Evolutionary conservation across 2,113 vertebrate genomes (phyloP).

Genomic region (Kobus ellipsiprymnus): DNA sequence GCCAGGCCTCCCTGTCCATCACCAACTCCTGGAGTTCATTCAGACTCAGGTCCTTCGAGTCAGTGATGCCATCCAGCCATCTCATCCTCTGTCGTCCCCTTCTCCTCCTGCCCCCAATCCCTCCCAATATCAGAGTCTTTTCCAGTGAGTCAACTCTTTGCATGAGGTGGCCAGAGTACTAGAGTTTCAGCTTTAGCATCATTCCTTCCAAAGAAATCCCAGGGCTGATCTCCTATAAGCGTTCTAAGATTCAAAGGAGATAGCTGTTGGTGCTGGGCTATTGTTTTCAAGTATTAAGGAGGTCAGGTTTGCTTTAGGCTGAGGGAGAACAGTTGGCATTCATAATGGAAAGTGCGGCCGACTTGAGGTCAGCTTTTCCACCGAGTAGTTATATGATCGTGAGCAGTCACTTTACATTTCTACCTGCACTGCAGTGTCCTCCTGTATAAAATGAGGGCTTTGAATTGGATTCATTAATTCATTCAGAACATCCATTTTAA

Average conservation of each 20-base stretch:
- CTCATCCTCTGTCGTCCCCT: no score
- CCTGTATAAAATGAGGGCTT: background rate
- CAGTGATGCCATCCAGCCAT: no score
- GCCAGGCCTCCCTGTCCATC: no score
- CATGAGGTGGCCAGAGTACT: no score
- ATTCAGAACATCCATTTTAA: background rate
- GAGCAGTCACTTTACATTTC: background rate
- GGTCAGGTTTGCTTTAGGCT: background rate
- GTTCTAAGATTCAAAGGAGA: background rate
- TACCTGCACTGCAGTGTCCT: background rate
- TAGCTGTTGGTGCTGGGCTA: background rate
- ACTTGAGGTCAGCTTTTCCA: slow-evolving; percentile 14
- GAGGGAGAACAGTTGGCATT: background rate
- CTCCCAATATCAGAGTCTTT: no score
- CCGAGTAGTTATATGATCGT: background rate
- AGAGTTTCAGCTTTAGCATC: no score
- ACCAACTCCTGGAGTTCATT: no score
- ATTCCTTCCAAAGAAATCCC: no score
- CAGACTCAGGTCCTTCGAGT: no score
- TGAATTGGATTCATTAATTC: background rate
- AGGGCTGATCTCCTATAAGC: background rate
- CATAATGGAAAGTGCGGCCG: background rate
- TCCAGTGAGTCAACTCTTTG: no score
- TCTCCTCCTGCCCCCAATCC: no score
- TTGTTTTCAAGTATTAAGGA: background rate